These are phyloP conservation scores for Leiothrix lutea DNA, from an alignment of 2,113 vertebrate genomes.

Conservation along the genomic window DNA sequence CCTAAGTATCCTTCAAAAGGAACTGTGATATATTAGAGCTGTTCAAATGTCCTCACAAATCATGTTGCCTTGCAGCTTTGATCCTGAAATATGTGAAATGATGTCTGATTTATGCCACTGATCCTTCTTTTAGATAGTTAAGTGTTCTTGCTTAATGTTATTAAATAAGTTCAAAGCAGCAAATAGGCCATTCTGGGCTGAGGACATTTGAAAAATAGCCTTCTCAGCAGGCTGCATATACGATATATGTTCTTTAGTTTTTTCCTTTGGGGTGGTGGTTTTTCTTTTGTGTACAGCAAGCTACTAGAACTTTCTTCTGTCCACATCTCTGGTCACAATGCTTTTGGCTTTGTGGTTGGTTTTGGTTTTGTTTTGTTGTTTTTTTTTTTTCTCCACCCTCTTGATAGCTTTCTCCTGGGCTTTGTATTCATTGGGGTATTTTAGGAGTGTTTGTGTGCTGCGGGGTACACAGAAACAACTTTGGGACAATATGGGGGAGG, in stretches of 20 bases:
- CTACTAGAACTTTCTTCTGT: background rate
- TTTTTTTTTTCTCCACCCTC: too few relatives aligned
- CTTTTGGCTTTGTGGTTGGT: background rate
- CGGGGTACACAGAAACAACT: background rate
- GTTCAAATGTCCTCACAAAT: conserved; percentile 75
- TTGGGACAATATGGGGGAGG: background rate
- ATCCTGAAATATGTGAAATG: conserved; percentile 78
- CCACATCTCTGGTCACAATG: background rate
- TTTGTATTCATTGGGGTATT: background rate
- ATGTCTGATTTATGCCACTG: conserved; percentile 77
- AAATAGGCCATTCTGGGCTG: conserved; percentile 55
- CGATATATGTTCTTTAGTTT: background rate
- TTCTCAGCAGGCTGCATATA: conserved; percentile 39
- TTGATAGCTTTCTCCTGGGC: background rate
- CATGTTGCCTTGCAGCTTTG: conserved; percentile 76
- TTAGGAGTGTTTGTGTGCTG: background rate
- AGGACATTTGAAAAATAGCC: conserved; percentile 57
- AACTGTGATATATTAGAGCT: conserved; percentile 73
- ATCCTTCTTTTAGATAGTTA: conserved; percentile 75
- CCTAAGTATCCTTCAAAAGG: conserved; percentile 75
- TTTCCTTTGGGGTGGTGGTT: background rate
- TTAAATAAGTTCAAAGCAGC: conserved; percentile 75
- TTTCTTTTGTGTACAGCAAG: background rate
- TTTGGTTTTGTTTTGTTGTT: too few relatives aligned
- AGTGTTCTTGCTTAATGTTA: conserved; percentile 79